Evolutionary conservation across 2,888 invertebrate species (phyloP), one percentile per base, ranked within the genome.

Genomic region (Cinara cedri): DNA sequence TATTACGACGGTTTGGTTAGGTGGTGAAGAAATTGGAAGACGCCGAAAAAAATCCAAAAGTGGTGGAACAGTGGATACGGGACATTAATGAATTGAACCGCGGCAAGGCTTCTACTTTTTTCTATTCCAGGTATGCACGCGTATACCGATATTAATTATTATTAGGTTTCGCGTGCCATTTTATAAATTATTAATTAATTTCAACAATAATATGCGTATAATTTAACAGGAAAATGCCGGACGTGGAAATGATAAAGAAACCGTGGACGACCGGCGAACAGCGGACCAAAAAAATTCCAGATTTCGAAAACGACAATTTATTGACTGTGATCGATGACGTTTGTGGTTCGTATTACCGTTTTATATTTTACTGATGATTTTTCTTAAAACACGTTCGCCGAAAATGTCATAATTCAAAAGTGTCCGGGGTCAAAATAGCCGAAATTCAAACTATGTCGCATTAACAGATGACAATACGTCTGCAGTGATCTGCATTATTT

Each of bases 51-150:
- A 93, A 95, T 83, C 87, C 91, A 0, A 96, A 96, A 86, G 92
- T 95, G 42, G 94, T 99, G 81, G 97, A 98, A 82, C 93, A 94
- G 83, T 99, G 99, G 99, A 96, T 99, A 83, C 92, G 93, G 81
- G 97, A 96, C 85, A 96, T 98, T 82, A 92, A 93, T 83, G 95
- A 97, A 83, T 87, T 99, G 82, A 97, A 98, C 84, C 89, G 94
- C 82, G 92, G 93, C 54, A 97, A 96, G 85, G 94, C 96, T 1
- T 91, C 94, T 44, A 93, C 94, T 0, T 91, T 81, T 46, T 78
- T 70, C 21, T 78, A 68, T 51, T 78, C 78, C 21, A 68, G 42
- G 78, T 70, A 34, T n/a, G n/a, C n/a, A n/a, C n/a, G n/a, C n/a
- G n/a, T 19, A 60, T 57, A 24, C 13, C 21, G 2, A 8, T n/a